Conservation (phyloP, 2,797 vertebrate species). For the Myotis vivesi region DNA sequence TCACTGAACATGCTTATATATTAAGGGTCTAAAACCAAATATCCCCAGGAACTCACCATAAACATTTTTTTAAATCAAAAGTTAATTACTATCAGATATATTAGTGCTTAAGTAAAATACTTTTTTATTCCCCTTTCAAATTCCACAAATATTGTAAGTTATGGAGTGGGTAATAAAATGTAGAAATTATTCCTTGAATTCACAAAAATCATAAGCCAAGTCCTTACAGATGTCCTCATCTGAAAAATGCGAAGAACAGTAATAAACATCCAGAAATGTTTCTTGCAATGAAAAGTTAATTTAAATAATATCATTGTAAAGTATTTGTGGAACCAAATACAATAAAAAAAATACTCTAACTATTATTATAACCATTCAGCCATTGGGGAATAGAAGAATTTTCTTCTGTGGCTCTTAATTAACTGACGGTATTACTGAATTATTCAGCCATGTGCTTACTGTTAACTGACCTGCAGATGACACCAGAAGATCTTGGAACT, state of each 20-base stretch:
- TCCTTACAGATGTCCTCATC: neutral
- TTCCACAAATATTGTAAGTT: neutral
- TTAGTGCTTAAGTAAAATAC: neutral
- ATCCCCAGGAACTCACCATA: neutral
- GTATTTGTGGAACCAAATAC: constrained; percentile 16
- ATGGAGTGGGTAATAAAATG: neutral
- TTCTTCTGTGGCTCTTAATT: constrained; percentile 7
- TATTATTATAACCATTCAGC: neutral
- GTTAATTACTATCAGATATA: constrained; percentile 18
- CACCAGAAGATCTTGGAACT: neutral
- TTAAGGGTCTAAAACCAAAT: constrained; percentile 31
- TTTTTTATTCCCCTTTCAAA: constrained; percentile 22
- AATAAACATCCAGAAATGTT: neutral
- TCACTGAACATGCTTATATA: constrained; percentile 24
- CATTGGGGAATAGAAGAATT: neutral
- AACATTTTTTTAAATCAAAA: constrained; percentile 20
- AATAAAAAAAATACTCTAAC: constrained; percentile 13
- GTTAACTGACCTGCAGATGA: neutral
- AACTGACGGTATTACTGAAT: constrained; percentile 22
- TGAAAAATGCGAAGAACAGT: constrained; percentile 5
- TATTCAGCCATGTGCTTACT: constrained; percentile 3
- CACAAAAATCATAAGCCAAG: constrained; percentile 15
- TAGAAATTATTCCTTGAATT: constrained; percentile 9
- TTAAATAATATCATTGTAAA: neutral
- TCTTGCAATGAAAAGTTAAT: constrained; percentile 12